phyloP scores from a whole-genome alignment of 2,888 invertebrate genomes.

The Allacma fusca region DNA sequence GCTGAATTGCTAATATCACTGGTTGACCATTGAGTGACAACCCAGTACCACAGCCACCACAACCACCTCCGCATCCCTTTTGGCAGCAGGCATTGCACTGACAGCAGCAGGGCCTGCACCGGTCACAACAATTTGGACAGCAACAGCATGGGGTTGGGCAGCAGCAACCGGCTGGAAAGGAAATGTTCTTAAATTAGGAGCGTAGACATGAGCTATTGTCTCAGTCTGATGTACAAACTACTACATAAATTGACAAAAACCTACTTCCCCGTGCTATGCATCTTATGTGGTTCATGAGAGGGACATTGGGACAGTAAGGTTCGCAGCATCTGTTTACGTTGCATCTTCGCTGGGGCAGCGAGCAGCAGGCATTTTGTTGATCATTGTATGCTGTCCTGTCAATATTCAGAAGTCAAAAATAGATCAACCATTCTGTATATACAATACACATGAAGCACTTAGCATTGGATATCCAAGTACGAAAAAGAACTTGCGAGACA shows the following conservation, averaged over 20 bases:
- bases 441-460: too few species aligned
- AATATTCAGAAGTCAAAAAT: neutral
- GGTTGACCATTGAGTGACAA: neutral
- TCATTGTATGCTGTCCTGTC: slow-evolving; percentile 1
- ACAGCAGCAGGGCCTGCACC: neutral
- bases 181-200: too few species aligned
- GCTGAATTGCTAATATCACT: neutral
- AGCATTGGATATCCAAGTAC: too few species aligned
- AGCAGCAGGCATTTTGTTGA: neutral
- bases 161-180: neutral
- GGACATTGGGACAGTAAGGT: neutral
- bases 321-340: neutral
- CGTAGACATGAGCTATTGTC: too few species aligned
- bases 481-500: too few species aligned
- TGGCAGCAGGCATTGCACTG: neutral
- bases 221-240: too few species aligned
- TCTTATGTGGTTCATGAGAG: slow-evolving; percentile 16
- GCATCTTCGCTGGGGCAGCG: neutral
- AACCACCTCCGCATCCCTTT: neutral
- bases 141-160: neutral
- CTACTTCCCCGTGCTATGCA: slow-evolving; percentile 19
- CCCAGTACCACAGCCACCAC: neutral
- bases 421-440: neutral
- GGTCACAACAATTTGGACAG: slow-evolving; percentile 3
- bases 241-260: neutral